Conservation (phyloP, 2,888 invertebrate species). For the Magallana nippona region DNA sequence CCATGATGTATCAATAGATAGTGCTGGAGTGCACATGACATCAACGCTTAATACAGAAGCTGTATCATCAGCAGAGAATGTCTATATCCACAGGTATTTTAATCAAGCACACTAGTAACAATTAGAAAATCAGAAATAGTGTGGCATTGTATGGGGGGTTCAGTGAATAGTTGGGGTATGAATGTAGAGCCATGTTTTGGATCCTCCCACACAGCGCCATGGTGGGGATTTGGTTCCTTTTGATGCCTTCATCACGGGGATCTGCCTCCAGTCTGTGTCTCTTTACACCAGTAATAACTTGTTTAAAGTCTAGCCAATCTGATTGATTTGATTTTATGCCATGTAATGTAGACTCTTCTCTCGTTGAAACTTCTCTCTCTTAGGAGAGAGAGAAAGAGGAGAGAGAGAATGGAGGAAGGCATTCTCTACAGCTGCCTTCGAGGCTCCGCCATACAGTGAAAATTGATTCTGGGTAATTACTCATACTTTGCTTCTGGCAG, state of each 20-base stretch:
- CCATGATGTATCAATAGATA: no score
- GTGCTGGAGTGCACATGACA: no score
- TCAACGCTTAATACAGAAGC: no score
- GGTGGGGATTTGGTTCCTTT: neutral
- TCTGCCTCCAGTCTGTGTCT: neutral
- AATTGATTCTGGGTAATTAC: neutral
- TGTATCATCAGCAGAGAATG: neutral
- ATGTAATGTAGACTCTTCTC: conserved; percentile 11
- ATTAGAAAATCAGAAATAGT: neutral
- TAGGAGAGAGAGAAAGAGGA: neutral
- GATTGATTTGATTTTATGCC: conserved; percentile 16
- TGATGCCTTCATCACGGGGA: neutral
- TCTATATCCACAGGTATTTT: neutral
- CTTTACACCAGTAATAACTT: neutral
- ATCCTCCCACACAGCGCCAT: neutral
- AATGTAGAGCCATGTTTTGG: neutral
- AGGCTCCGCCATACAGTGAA: neutral
- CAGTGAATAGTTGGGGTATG: neutral
- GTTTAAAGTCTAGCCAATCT: conserved; percentile 1
- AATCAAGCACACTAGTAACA: neutral
- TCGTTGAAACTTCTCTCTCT: neutral
- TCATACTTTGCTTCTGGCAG: conserved; percentile 8
- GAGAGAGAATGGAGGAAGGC: neutral
- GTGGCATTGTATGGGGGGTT: neutral
- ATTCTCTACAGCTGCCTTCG: neutral